Percentiles rank a stretch among this genome's conserved stretches.
Conservation (phyloP, 2,797 vertebrate genomes). For the Xenops minutus region DNA sequence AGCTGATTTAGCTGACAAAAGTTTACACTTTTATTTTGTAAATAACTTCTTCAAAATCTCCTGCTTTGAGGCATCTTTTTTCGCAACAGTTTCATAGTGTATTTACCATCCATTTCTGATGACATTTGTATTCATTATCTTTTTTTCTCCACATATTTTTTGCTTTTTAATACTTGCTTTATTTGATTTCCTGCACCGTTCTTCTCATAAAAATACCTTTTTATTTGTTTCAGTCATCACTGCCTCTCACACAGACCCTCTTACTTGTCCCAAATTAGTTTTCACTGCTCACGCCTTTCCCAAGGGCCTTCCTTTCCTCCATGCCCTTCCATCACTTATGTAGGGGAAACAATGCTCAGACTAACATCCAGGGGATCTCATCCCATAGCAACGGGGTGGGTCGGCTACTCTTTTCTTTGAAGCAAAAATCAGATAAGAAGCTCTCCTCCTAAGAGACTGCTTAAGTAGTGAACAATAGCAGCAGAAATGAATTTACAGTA, state of each 20-base stretch:
- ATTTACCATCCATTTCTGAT: background rate
- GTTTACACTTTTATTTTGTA: background rate
- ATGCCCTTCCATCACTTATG: background rate
- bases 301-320: background rate
- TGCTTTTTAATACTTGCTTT: background rate
- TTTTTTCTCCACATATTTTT: background rate
- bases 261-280: background rate
- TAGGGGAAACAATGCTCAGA: background rate
- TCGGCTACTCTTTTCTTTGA: background rate
- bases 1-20: background rate
- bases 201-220: background rate
- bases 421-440: background rate
- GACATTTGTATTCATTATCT: background rate
- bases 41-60: background rate
- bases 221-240: background rate
- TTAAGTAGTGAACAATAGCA: slow-evolving; percentile 21
- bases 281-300: background rate
- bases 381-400: background rate
- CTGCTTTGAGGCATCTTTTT: background rate
- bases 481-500: slow-evolving; percentile 41
- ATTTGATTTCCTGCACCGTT: background rate
- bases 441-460: background rate
- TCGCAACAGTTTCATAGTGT: accelerated
- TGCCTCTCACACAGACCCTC: background rate
- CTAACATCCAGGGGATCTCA: background rate